A percentile compares a stretch with the other conserved stretches of the same genome.
Conservation (phyloP, 30 jellyfish, hydroid and myxozoan genomes). For the Hydractinia echinata region DNA sequence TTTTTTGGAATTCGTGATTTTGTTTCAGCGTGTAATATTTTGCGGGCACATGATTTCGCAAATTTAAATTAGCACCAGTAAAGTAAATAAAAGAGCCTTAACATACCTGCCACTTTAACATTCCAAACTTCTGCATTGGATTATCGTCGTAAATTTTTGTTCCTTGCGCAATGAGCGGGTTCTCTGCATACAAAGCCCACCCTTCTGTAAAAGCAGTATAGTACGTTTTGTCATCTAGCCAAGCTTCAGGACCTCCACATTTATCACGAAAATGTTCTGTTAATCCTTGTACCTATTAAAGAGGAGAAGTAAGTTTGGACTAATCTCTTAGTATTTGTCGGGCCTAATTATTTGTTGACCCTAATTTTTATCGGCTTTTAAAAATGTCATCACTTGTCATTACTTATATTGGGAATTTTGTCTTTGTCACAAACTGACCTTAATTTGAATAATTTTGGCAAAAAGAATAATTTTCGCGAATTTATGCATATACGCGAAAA, state of each 20-base stretch:
- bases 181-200: conserved; percentile 98
- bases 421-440: too few relatives aligned
- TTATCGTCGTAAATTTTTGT: conserved; percentile 78
- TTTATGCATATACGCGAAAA: too few relatives aligned
- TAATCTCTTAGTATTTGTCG: not conserved
- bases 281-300: conserved; percentile 79
- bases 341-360: too few relatives aligned
- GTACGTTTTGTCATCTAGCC: conserved; percentile 93
- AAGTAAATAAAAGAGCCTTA: not conserved
- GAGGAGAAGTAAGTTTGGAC: not conserved
- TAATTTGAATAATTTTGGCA: too few relatives aligned
- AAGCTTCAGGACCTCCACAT: conserved; percentile 82
- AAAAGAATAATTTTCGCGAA: too few relatives aligned
- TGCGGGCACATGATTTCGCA: too few relatives aligned
- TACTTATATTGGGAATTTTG: too few relatives aligned
- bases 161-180: conserved; percentile 90
- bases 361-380: too few relatives aligned
- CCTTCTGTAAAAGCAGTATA: conserved; percentile 98
- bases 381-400: too few relatives aligned
- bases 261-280: conserved; percentile 84
- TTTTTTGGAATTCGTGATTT: too few relatives aligned
- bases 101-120: conserved; percentile 98
- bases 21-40: too few relatives aligned
- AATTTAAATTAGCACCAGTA: too few relatives aligned
- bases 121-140: conserved; percentile 91